Evolutionary conservation across 2,113 vertebrate genomes (phyloP).

Genomic region (Calyptomena viridis): DNA sequence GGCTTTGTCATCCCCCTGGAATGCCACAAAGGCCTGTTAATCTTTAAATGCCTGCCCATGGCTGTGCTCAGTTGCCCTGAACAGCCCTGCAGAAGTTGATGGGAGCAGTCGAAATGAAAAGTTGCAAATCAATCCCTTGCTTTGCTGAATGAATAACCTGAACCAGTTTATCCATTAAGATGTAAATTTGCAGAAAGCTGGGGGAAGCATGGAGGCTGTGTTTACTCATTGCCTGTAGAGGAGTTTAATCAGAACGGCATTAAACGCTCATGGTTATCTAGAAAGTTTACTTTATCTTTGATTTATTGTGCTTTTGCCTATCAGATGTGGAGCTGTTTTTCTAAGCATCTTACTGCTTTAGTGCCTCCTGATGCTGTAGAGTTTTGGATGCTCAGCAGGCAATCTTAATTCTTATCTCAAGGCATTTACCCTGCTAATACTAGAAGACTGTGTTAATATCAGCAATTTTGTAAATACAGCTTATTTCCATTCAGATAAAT

Average conservation of each 20-base stretch:
- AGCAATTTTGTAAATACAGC: not conserved
- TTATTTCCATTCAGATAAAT: not conserved
- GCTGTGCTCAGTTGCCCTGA: not conserved
- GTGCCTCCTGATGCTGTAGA: not conserved
- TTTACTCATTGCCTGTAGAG: conserved; percentile 5
- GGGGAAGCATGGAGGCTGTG: conserved; percentile 20
- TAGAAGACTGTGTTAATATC: not conserved
- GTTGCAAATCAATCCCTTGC: not conserved
- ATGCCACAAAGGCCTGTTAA: conserved; percentile 21
- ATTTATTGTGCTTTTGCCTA: conserved; percentile 7
- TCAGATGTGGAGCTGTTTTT: not conserved
- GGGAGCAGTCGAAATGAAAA: not conserved
- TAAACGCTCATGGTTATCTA: not conserved
- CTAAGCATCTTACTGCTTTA: not conserved
- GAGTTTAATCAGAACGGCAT: not conserved
- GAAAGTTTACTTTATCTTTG: conserved; percentile 23
- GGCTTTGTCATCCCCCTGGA: not conserved
- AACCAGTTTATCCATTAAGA: conserved; percentile 37
- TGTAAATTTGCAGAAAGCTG: conserved; percentile 26
- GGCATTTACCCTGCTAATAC: not conserved
- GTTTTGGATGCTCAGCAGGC: not conserved
- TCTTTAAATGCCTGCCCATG: conserved; percentile 10
- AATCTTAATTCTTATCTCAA: not conserved
- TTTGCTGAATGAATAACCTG: conserved; percentile 55
- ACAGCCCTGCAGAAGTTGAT: not conserved